A percentile compares a stretch with the other conserved stretches of the same genome.
These are phyloP conservation scores for Rhyacophila brunnea DNA, from an alignment of 1,140 invertebrate genomes.

Conservation along the genomic window DNA sequence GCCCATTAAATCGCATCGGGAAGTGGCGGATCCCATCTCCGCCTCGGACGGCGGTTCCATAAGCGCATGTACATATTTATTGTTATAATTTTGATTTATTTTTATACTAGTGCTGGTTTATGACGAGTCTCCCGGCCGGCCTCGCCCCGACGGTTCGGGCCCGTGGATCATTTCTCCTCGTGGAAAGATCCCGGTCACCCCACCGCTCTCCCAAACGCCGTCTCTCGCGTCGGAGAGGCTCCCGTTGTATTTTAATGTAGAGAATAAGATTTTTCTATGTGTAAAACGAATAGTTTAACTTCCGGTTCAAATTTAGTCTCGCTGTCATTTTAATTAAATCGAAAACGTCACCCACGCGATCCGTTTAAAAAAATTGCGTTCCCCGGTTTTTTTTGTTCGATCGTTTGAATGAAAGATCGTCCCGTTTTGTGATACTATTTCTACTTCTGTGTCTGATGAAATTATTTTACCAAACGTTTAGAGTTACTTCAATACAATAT, in stretches of 20 bases:
- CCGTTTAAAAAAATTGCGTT: background rate
- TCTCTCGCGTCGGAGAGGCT: slow-evolving; percentile 21
- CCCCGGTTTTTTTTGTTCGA: slow-evolving; percentile 17
- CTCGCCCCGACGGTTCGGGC: too few species aligned
- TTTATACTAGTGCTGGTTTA: slow-evolving; percentile 4
- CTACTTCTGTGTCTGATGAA: slow-evolving; percentile 14
- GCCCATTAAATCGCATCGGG: slow-evolving; percentile 11
- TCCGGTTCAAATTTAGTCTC: background rate
- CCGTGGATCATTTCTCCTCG: too few species aligned
- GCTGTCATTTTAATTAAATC: background rate
- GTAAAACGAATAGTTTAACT: slow-evolving; percentile 23
- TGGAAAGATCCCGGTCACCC: background rate
- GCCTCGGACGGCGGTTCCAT: slow-evolving; percentile 1
- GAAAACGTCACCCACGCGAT: background rate
- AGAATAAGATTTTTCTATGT: slow-evolving; percentile 33
- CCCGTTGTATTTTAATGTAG: slow-evolving; percentile 26
- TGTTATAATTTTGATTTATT: slow-evolving; percentile 3
- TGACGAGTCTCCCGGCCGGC: background rate
- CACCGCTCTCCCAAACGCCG: slow-evolving; percentile 1
- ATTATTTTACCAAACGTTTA: slow-evolving; percentile 7
- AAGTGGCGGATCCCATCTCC: background rate
- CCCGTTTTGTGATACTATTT: slow-evolving; percentile 20
- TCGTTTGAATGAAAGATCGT: slow-evolving; percentile 9
- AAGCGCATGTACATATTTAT: slow-evolving; percentile 10
- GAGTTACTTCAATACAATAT: background rate